Conservation (phyloP, 23 tunicate species). For the Ciona savignyi region DNA sequence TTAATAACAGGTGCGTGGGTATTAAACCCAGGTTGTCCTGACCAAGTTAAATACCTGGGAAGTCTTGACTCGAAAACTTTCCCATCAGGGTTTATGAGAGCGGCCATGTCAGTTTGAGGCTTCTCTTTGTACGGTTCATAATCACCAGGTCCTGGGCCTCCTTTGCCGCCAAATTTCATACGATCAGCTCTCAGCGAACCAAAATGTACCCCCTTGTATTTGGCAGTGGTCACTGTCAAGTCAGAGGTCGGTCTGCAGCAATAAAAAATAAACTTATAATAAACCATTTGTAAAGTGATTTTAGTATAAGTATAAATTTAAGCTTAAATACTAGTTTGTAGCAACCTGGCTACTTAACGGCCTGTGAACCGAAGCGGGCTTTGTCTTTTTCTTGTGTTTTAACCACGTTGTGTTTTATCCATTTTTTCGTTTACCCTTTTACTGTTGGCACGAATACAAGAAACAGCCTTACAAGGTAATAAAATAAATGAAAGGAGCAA, state of each 20-base stretch:
- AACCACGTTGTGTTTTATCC: too few relatives aligned
- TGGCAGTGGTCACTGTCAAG: slow-evolving; percentile 45
- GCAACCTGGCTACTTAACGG: not conserved
- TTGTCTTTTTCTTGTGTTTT: too few relatives aligned
- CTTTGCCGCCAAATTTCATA: slow-evolving; percentile 57
- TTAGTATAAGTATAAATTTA: not conserved
- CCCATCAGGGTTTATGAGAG: slow-evolving; percentile 82
- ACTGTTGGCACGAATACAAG: too few relatives aligned
- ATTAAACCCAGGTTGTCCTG: too few relatives aligned
- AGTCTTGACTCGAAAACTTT: slow-evolving; percentile 73
- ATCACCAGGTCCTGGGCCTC: slow-evolving; percentile 81
- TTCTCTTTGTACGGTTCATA: slow-evolving; percentile 64
- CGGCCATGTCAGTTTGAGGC: slow-evolving; percentile 32
- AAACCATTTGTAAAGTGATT: not conserved
- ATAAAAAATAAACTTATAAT: too few relatives aligned
- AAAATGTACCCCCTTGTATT: slow-evolving; percentile 86
- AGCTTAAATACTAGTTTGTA: too few relatives aligned
- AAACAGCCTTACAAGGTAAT: too few relatives aligned
- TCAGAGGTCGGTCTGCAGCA: slow-evolving; percentile 15
- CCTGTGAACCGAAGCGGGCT: too few relatives aligned
- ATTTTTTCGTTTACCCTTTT: too few relatives aligned
- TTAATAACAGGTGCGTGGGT: too few relatives aligned
- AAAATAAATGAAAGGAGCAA: too few relatives aligned
- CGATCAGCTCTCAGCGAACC: slow-evolving; percentile 52
- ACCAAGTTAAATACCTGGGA: too few relatives aligned